Percentiles rank a stretch among this genome's conserved stretches.
Conservation (phyloP, 2,888 invertebrate genomes). For the Synergus gifuensis region DNA sequence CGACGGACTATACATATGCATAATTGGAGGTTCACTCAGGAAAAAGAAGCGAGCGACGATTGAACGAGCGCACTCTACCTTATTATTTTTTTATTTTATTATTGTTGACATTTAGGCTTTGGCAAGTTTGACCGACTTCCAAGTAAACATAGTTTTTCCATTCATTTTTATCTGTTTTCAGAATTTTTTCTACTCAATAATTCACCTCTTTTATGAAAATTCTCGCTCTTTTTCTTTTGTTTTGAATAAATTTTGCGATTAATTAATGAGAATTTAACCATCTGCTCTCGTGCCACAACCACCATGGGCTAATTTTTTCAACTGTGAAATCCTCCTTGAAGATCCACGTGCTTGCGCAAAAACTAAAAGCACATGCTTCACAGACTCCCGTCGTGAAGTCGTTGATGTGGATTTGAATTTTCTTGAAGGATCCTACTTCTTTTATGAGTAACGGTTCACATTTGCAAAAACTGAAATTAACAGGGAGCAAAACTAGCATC, state of each 20-base stretch:
- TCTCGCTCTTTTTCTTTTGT: background rate
- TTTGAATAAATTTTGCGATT: background rate
- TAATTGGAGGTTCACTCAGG: constrained; percentile 20
- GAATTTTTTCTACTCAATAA: background rate
- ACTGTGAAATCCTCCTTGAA: constrained; percentile 42
- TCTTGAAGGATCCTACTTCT: constrained; percentile 21
- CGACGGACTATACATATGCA: background rate
- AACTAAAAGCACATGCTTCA: constrained; percentile 38
- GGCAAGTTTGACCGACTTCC: constrained; percentile 28
- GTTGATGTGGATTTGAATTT: constrained; percentile 34
- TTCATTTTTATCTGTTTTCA: background rate
- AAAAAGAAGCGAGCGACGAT: background rate
- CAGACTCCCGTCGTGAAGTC: constrained; percentile 50
- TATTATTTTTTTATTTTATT: background rate
- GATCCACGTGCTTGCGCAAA: constrained; percentile 48
- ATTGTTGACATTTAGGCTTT: constrained; percentile 1
- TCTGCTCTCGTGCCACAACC: constrained; percentile 29
- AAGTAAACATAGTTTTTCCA: background rate
- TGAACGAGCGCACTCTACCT: background rate
- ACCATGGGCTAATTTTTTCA: constrained; percentile 24
- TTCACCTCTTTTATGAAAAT: constrained; percentile 22
- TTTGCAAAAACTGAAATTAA: background rate
- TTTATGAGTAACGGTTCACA: constrained; percentile 23
- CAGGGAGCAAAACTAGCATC: background rate
- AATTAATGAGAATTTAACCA: constrained; percentile 9